Percentiles rank a stretch among this genome's conserved stretches.
These are phyloP conservation scores for Porites lobata DNA, from an alignment of 92 coral and sea anemone genomes.

Conservation along the genomic window DNA sequence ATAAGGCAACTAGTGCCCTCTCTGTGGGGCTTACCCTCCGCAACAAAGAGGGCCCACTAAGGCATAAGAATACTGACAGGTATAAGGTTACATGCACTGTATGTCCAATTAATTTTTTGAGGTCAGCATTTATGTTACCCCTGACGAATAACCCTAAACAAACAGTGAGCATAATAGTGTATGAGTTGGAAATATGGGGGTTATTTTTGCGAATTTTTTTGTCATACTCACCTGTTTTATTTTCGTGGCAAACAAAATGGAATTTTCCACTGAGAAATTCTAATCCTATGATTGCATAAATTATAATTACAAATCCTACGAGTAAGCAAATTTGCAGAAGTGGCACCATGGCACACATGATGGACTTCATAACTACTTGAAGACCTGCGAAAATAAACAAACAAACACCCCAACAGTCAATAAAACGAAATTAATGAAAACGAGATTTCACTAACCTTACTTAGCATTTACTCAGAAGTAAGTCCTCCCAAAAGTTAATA, in stretches of 20 bases:
- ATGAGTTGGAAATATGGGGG: background rate
- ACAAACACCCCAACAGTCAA: background rate
- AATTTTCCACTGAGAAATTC: slow-evolving; percentile 96
- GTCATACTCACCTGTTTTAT: slow-evolving; percentile 58
- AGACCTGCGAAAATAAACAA: slow-evolving; percentile 78
- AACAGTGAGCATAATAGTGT: background rate
- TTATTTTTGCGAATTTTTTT: background rate
- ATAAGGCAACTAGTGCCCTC: no score
- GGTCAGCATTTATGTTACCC: no score
- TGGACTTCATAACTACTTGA: slow-evolving; percentile 99
- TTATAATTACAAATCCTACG: slow-evolving; percentile 99
- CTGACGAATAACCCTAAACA: no score
- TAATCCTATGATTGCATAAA: slow-evolving; percentile 99
- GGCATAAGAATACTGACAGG: no score
- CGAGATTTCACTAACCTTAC: background rate
- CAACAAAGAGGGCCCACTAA: no score
- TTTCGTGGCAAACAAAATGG: slow-evolving; percentile 76
- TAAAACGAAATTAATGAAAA: background rate
- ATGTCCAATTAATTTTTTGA: no score
- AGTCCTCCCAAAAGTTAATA: background rate
- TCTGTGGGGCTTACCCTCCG: no score
- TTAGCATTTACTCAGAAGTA: no score
- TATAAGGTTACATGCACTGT: no score
- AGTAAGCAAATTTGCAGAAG: slow-evolving; percentile 99
- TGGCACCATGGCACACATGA: slow-evolving; percentile 99